Evolutionary conservation across 2,113 vertebrate genomes (phyloP).

Genomic region (Microcebus jonahi): DNA sequence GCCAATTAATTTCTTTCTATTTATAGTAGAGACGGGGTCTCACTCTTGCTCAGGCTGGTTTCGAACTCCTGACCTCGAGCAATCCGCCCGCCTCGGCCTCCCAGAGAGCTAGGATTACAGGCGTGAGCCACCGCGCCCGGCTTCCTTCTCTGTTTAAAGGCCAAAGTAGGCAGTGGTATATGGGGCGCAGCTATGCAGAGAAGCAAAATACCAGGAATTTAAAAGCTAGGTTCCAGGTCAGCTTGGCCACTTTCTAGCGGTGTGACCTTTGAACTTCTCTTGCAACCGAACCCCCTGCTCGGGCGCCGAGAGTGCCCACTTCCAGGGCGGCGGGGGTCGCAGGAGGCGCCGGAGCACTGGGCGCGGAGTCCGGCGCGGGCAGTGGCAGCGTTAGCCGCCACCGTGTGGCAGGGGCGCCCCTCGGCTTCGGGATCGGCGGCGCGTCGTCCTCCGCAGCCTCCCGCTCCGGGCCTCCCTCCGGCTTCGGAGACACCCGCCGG

Average conservation of each 20-base stretch:
- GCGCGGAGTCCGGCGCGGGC: not conserved
- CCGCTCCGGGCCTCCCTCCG: slow-evolving; percentile 5
- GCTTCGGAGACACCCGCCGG: not conserved
- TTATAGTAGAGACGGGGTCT: no score
- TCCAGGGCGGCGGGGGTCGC: not conserved
- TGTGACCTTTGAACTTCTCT: not conserved
- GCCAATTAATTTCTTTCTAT: no score
- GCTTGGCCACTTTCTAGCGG: not conserved
- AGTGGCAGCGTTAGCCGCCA: not conserved
- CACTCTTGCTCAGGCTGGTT: no score
- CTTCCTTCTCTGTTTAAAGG: slow-evolving; percentile 67
- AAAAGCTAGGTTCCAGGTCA: not conserved
- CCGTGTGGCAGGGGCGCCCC: not conserved
- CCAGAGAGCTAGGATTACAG: no score
- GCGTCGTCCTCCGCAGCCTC: not conserved
- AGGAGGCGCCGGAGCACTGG: not conserved
- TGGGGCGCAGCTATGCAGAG: not conserved
- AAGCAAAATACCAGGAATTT: not conserved
- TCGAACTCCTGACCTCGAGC: no score
- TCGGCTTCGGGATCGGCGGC: slow-evolving; percentile 16
- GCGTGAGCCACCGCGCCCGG: no score
- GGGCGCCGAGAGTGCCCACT: not conserved
- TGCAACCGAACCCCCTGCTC: not conserved
- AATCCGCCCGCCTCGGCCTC: no score
- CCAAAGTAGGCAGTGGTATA: slow-evolving; percentile 3